These are phyloP conservation scores for Cosmopolites sordidus DNA, from an alignment of 2,888 invertebrate species.

Conservation along the genomic window DNA sequence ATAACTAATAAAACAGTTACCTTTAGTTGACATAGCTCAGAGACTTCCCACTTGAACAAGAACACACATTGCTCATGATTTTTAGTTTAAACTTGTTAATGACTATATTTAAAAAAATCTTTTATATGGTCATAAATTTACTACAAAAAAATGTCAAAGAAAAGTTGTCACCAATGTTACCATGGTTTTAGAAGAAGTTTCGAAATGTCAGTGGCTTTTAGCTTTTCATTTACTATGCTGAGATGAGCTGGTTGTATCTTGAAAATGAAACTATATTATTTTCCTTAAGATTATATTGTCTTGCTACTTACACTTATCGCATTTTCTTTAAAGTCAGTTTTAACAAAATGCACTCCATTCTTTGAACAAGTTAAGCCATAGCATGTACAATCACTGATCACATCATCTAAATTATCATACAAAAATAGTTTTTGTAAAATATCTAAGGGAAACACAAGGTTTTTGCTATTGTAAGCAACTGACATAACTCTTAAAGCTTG, in stretches of 20 bases:
- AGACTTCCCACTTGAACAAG: background rate
- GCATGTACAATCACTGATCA: conserved; percentile 49
- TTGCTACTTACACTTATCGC: conserved; percentile 47
- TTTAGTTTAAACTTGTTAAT: too few relatives aligned
- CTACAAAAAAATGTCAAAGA: conserved; percentile 11
- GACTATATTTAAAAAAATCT: too few relatives aligned
- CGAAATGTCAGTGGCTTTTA: conserved; percentile 16
- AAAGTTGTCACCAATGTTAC: conserved; percentile 1
- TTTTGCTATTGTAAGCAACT: conserved; percentile 56
- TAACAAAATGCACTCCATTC: conserved; percentile 45
- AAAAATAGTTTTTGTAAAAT: conserved; percentile 51
- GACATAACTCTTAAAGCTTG: conserved; percentile 54
- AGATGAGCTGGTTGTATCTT: conserved; percentile 30
- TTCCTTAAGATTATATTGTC: too few relatives aligned
- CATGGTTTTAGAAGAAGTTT: conserved; percentile 11
- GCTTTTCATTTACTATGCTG: conserved; percentile 30
- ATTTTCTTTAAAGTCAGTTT: conserved; percentile 45
- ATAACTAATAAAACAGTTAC: conserved; percentile 5
- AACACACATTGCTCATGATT: background rate
- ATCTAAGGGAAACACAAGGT: conserved; percentile 50
- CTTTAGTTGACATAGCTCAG: conserved; percentile 4
- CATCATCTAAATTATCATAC: conserved; percentile 47
- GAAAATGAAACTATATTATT: conserved; percentile 26
- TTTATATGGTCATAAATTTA: background rate
- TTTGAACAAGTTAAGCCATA: conserved; percentile 50